Conservation (phyloP, 2,113 vertebrate species). For the Cheirogaleus medius region DNA sequence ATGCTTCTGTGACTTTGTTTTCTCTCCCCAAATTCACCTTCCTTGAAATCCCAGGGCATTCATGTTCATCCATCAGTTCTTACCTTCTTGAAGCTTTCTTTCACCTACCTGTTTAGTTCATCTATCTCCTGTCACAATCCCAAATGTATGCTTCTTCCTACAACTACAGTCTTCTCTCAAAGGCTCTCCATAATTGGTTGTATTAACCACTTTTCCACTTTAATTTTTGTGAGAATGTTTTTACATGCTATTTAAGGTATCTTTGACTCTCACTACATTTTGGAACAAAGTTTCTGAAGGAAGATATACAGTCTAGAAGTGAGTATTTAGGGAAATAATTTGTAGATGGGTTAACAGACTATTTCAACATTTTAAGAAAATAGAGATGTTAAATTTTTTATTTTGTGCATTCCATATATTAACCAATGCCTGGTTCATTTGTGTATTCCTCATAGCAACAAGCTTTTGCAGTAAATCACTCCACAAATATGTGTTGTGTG, state of each 20-base stretch:
- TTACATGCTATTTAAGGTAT: neutral
- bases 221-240: neutral
- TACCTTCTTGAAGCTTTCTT: neutral
- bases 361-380: neutral
- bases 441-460: neutral
- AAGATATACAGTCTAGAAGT: neutral
- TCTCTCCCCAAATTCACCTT: neutral
- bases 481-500: neutral
- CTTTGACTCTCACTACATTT: neutral
- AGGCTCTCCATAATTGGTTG: neutral
- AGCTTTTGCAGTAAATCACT: neutral
- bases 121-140: neutral
- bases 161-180: neutral
- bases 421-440: neutral
- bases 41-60: neutral
- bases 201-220: neutral
- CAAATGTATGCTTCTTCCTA: neutral
- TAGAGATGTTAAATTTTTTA: neutral
- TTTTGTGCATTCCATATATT: neutral
- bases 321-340: neutral
- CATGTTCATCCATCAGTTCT: neutral
- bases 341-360: neutral
- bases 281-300: neutral
- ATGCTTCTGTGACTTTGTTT: neutral
- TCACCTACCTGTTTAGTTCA: neutral